Evolutionary conservation across 2,797 vertebrate species (phyloP), one percentile per base, ranked within the genome.

Genomic region (Myotis daubentonii): DNA sequence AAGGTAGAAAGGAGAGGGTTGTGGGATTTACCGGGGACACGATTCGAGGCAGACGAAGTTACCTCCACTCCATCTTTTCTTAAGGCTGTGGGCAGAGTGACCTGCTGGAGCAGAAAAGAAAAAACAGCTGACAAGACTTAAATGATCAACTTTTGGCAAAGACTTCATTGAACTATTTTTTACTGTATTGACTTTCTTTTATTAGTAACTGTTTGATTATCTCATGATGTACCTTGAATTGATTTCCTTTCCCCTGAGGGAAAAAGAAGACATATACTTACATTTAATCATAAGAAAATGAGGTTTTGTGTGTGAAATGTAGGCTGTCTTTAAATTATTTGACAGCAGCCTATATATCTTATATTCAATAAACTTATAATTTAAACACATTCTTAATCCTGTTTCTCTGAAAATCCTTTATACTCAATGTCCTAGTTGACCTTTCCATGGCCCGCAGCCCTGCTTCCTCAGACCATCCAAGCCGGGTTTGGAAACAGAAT

Each of bases 211-310:
- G 33, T 89, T 95, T 95, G 96, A 91, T 97, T 96, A 93, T 96
- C 44, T 78, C 92, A 4, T 87, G 92, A 82, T 91, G 25, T 8
- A 68, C 72, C 28, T 94, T 47, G 51, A 85, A 79, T 62, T 89
- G 76, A 84, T 89, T 86, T 89, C 90, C 71, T 95, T 93, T 96
- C 57, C 84, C 96, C n/a, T 95, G 6, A 13, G 62, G 44, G 70
- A 36, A 33, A n/a, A 76, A 68, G 49, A 72, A 38, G 16, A 51
- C 36, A 15, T 19, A 86, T 25, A 30, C 92, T 97, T 97, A 96
- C 3, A 93, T 97, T 96, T 97, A 97, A 97, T 96, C 62, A 87
- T 15, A 75, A 72, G 47, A 97, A 96, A 90, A 83, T 9, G 49
- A 7, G 47, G 10, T 4, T 80, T 86, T 97, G 44, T 88, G 15